Base-by-base conservation (phyloP, 2,797 vertebrate species). In the Rhinogobio ventralis region DNA sequence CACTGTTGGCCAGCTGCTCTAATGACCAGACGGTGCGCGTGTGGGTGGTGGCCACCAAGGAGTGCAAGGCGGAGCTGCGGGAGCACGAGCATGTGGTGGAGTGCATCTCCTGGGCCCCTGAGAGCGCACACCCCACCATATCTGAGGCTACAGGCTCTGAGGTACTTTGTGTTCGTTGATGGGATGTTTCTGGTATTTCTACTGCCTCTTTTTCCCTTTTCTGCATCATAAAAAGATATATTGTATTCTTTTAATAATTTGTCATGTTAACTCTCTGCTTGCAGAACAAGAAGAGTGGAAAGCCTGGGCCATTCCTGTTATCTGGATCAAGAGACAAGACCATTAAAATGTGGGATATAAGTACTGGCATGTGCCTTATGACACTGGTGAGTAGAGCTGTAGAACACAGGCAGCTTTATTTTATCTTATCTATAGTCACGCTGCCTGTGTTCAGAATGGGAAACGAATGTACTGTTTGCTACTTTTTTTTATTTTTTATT, bases 341-440 rank as follows among this genome's bases (percentile, higher is more conserved):
- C 92, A 98, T 99, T 93, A 99, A 99, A 95, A 98, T 99, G 98
- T 99, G 98, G 98, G 98, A 99, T 81, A 96, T 99, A 92, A 99
- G 98, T 95, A 99, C 92, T 94, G 97, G 98, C 95, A 97, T 98
- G 97, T 99, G 98, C 97, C 97, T 99, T 97, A 99, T 99, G 98
- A 99, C 98, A 88, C 96, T 99, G 92, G 98, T 99, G 92, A 97
- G 97, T 90, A 80, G 17, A 74, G 20, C 79, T 28, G n/a, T 20
- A n/a, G 9, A 1, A 33, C 33, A 33, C 33, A 39, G 30, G 55
- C 42, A 28, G 49, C 20, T 79, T 33, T 2, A 71, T 9, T 45
- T 7, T 62, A n/a, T 82, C 49, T 11, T 72, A 10, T 46, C 13
- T 49, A 19, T 71, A 49, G 25, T 7, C 28, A 53, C 10, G 11